Conservation (phyloP, 1,140 invertebrate genomes). For the Megalopta genalis region DNA sequence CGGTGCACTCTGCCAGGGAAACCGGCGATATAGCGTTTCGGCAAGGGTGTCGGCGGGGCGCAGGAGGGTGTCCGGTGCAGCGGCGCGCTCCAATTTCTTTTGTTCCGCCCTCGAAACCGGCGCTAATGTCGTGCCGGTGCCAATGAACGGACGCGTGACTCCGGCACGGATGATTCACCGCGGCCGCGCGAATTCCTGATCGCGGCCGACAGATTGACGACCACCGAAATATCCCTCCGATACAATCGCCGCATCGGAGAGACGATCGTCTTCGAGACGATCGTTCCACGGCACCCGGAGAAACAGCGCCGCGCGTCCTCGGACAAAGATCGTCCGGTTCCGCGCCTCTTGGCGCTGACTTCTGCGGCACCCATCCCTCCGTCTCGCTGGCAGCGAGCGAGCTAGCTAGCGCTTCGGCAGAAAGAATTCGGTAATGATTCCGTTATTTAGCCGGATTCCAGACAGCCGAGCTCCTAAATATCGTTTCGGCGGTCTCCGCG, state of each 20-base stretch:
- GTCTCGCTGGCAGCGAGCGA: too few species aligned
- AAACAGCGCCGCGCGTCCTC: too few species aligned
- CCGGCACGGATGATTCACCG: slow-evolving; percentile 52
- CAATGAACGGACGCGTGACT: slow-evolving; percentile 46
- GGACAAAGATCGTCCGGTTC: too few species aligned
- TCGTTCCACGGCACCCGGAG: too few species aligned
- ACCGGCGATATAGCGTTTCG: slow-evolving; percentile 33
- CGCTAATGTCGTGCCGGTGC: slow-evolving; percentile 51
- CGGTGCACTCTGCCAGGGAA: slow-evolving; percentile 42
- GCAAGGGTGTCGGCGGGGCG: neutral
- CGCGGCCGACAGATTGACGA: neutral
- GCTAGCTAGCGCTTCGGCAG: too few species aligned
- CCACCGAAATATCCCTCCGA: neutral
- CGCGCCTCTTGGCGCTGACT: too few species aligned
- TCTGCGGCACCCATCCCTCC: too few species aligned
- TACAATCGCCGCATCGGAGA: too few species aligned
- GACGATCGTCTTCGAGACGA: too few species aligned
- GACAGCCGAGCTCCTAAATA: slow-evolving; percentile 2
- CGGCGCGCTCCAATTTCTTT: slow-evolving; percentile 56
- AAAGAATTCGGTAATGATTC: neutral
- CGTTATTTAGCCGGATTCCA: neutral
- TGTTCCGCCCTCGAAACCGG: slow-evolving; percentile 59
- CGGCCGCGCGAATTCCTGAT: slow-evolving; percentile 30
- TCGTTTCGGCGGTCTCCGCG: too few species aligned
- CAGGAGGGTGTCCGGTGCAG: too few species aligned